Base-by-base conservation (phyloP, 2,797 vertebrate genomes). In the Tenualosa ilisha region DNA sequence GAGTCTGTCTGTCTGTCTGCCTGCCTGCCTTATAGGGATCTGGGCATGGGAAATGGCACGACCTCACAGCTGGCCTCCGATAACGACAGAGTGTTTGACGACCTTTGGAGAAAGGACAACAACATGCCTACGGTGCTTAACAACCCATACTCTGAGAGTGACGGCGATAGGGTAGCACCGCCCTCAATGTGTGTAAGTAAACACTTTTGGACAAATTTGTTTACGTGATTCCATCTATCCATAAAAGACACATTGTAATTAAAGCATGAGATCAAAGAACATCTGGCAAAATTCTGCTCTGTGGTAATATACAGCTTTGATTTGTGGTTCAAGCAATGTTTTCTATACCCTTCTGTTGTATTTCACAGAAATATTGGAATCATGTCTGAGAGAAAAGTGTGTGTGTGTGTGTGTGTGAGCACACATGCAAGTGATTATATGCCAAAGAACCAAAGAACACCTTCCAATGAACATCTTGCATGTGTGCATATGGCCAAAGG, bases 141-240 rank as follows among this genome's bases (percentile, higher is more conserved):
- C 95, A 97, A 96, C 87, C 95, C 95, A 0, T 94, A 93, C 89
- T 94, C 95, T 0, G 95, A 97, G 88, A 93, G 89, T 0, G 95
- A 96, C 88, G 93, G 89, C 0, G 95, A 96, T 89, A 95, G 97
- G 97, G 98, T 98, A 95, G 72, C 72, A 8, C 40, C 40, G 40
- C 72, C 72, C 40, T 43, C 72, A 2, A 9, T 22, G 72, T 79
- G 72, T 22, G 72, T 79, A 79, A 79, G 72, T 79, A 0, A 79
- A 79, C 6, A 79, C 72, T 43, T 79, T 56, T 5, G 3, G 22
- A 20, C 40, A 20, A 79, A 6, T 20, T 8, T 6, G 37, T 79
- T 15, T 22, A 31, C 13, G 40, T 31, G 26, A 49, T 8, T 49
- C 46, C 7, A 49, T 49, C 46, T 1, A 49, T 49, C 7, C 46